phyloP scores from a whole-genome alignment of 2,888 invertebrate species.

The Lypha dubia region DNA sequence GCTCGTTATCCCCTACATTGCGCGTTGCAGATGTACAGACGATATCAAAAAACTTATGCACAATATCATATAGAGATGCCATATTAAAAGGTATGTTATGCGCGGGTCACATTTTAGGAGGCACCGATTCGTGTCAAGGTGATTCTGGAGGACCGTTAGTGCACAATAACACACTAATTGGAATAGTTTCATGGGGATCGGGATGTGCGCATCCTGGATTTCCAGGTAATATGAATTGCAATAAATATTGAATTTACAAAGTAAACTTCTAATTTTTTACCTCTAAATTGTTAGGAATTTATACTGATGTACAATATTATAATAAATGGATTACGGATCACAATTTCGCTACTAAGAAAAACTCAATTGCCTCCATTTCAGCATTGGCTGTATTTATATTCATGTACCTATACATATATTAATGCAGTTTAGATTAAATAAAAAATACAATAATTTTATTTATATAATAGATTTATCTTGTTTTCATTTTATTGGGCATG shows the following conservation, averaged over 20 bases:
- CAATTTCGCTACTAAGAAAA: slow-evolving; percentile 66
- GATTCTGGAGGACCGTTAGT: slow-evolving; percentile 81
- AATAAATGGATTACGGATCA: slow-evolving; percentile 79
- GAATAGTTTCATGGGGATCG: slow-evolving; percentile 81
- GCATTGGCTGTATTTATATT: not conserved
- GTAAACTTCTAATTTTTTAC: not conserved
- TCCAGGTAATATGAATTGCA: slow-evolving; percentile 52
- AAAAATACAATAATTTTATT: not conserved
- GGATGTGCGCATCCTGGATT: slow-evolving; percentile 78
- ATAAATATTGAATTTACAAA: not conserved
- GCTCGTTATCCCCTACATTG: slow-evolving; percentile 75
- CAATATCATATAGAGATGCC: slow-evolving; percentile 73
- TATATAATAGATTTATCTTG: not conserved
- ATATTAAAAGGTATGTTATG: slow-evolving; percentile 80
- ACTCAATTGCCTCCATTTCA: not conserved
- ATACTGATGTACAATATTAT: slow-evolving; percentile 79
- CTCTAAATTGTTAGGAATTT: slow-evolving; percentile 76
- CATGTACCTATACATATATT: not conserved
- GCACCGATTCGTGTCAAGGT: slow-evolving; percentile 80
- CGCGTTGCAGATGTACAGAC: slow-evolving; percentile 78
- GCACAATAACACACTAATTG: slow-evolving; percentile 77
- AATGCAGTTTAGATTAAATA: slow-evolving; percentile 25
- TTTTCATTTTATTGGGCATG: not conserved
- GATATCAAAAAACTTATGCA: slow-evolving; percentile 75
- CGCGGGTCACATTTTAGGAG: slow-evolving; percentile 78